Base-by-base conservation (phyloP, 1,140 invertebrate species). In the Aricia agestis region DNA sequence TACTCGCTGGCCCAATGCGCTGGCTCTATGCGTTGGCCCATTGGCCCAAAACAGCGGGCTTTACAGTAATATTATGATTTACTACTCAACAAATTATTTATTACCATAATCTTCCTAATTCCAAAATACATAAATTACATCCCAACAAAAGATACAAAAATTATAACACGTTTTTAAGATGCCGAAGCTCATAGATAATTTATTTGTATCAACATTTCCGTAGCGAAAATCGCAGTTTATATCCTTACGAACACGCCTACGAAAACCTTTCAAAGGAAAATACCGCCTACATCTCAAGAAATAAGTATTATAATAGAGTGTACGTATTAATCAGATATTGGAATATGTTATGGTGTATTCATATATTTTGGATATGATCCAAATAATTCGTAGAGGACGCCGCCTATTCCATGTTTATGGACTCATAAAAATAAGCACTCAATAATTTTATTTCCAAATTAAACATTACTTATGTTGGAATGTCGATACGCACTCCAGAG, bases 351-450 rank as follows among this genome's bases (percentile, higher is more conserved):
- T 57, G 66, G 63, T 63, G 41, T 59, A 42, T 72, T 68, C 52
- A 76, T 72, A 69, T 71, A 65, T 74, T 78, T 79, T 82, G 78
- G 76, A 75, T 74, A 73, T 65, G 74, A 74, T 80, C 76, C 78
- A 80, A 79, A 80, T 76, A 79, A 73, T 72, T 74, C 69, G 52
- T 70, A 74, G 70, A 67, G 72, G 73, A 74, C 75, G 76, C 80
- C 78, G 78, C 80, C 80, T 80, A 75, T 76, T 74, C 71, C 76
- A 72, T 80, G 80, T 80, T 82, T 78, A 82, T 72, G 74, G 69
- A 63, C 73, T 76, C 77, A 72, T 82, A 82, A 82, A 81, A 80
- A 80, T 77, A 74, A 67, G 36, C 45, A 63, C 63, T 68, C 72
- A 74, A 80, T 75, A 67, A 58, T 70, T 76, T 74, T 74, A 76